Percentiles rank a stretch among this genome's conserved stretches.
phyloP scores from a whole-genome alignment of 2,797 vertebrate genomes.

The Dendrocincla tyrannina region DNA sequence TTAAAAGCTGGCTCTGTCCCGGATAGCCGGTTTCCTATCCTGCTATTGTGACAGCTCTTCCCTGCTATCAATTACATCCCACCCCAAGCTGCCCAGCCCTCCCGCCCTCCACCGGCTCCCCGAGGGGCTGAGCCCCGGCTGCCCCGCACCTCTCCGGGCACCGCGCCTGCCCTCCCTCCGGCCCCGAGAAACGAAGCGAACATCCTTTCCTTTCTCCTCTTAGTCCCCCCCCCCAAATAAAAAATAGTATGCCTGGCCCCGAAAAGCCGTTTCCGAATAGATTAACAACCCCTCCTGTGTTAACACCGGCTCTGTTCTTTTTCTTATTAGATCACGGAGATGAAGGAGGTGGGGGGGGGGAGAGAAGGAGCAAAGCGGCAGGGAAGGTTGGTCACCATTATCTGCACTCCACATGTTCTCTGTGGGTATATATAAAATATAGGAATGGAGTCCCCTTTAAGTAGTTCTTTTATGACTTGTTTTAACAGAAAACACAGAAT shows the following conservation, averaged over 20 bases:
- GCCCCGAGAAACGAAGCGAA: not conserved
- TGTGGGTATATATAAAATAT: slow-evolving; percentile 50
- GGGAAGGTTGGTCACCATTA: slow-evolving; percentile 44
- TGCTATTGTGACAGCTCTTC: slow-evolving; percentile 49
- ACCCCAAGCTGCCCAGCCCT: not conserved
- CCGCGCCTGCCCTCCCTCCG: rapidly evolving
- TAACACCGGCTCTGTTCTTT: slow-evolving; percentile 64
- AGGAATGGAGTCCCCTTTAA: slow-evolving; percentile 59
- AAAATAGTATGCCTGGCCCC: not conserved
- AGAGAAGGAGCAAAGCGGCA: not conserved
- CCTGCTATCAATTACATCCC: slow-evolving; percentile 35
- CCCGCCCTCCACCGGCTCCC: not conserved
- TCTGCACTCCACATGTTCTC: slow-evolving; percentile 63
- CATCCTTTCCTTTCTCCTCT: not conserved
- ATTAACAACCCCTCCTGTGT: slow-evolving; percentile 55
- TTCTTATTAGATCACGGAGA: slow-evolving; percentile 65
- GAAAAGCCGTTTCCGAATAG: slow-evolving; percentile 26
- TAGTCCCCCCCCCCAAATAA: not conserved
- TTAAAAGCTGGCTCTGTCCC: slow-evolving; percentile 30
- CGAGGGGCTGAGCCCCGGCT: not conserved
- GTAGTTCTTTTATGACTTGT: slow-evolving; percentile 67
- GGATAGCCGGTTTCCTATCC: slow-evolving; percentile 37
- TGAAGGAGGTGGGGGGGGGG: slow-evolving; percentile 14
- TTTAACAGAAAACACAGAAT: slow-evolving; percentile 66
- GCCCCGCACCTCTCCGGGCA: not conserved